Percentiles rank a stretch among this genome's conserved stretches.
Evolutionary conservation across 2,113 vertebrate genomes (phyloP).

Genomic region (Triplophysa rosa): DNA sequence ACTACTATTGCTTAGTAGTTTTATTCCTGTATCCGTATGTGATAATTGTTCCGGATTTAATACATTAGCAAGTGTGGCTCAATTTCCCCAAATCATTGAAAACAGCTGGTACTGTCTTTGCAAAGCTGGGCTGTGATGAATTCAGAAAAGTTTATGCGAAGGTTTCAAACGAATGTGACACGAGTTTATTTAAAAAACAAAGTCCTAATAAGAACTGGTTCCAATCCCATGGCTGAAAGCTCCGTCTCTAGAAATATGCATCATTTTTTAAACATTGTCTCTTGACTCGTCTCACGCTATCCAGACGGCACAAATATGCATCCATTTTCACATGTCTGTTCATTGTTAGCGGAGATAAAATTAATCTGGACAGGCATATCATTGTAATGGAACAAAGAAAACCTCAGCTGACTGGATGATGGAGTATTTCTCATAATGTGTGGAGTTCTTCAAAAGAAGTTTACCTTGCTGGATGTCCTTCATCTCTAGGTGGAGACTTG

Average conservation of each 20-base stretch:
- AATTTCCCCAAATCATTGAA: background rate
- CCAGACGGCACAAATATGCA: conserved; percentile 18
- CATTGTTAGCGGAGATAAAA: background rate
- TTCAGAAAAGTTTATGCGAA: conserved; percentile 2
- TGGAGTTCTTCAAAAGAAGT: conserved; percentile 29
- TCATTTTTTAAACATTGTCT: conserved; percentile 29
- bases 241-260: background rate
- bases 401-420: background rate
- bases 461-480: conserved; percentile 95
- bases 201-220: conserved; percentile 22
- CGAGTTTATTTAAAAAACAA: conserved; percentile 24
- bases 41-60: no score
- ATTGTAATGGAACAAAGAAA: background rate
- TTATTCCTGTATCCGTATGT: no score
- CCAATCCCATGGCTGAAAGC: conserved; percentile 16
- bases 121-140: conserved; percentile 2
- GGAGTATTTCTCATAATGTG: background rate
- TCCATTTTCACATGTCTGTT: conserved; percentile 21
- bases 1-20: no score
- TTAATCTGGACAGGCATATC: background rate
- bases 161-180: background rate
- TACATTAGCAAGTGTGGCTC: background rate
- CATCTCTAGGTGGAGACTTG: conserved; percentile 97
- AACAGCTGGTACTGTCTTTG: background rate
- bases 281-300: conserved; percentile 6